Percentiles rank a stretch among this genome's conserved stretches.
phyloP scores from a whole-genome alignment of 2,888 invertebrate genomes.

The Melikaiella ostensackeni region DNA sequence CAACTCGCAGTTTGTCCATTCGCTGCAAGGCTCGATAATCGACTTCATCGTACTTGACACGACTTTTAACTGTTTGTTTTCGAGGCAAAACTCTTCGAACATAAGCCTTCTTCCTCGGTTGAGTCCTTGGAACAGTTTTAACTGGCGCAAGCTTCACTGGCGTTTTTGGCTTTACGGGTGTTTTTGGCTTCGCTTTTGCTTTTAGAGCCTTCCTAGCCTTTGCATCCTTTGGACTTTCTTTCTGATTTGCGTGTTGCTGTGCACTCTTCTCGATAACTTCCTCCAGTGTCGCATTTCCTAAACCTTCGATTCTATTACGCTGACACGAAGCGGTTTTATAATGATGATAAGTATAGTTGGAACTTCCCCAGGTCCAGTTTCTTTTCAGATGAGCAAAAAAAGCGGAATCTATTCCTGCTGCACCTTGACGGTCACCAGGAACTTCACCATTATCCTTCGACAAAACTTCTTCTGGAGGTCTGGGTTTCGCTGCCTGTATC shows the following conservation, averaged over 20 bases:
- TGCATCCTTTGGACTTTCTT: slow-evolving; percentile 18
- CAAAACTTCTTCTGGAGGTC: slow-evolving; percentile 76
- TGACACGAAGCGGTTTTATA: slow-evolving; percentile 43
- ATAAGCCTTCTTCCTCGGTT: slow-evolving; percentile 52
- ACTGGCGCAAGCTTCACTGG: background rate
- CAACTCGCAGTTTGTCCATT: slow-evolving; percentile 81
- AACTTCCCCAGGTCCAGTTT: slow-evolving; percentile 81
- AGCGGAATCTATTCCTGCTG: slow-evolving; percentile 85
- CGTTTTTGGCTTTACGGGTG: background rate
- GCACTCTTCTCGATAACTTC: slow-evolving; percentile 28
- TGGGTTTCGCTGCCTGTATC: slow-evolving; percentile 76
- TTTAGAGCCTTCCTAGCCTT: slow-evolving; percentile 53
- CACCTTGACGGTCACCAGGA: slow-evolving; percentile 86
- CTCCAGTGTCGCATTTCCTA: background rate
- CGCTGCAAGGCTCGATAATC: slow-evolving; percentile 82
- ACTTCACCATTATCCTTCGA: slow-evolving; percentile 80
- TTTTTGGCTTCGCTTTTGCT: slow-evolving; percentile 56
- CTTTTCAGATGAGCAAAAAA: slow-evolving; percentile 83
- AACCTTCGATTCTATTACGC: background rate
- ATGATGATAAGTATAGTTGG: slow-evolving; percentile 44
- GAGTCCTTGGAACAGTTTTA: background rate
- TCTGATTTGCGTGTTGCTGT: background rate
- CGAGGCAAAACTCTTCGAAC: slow-evolving; percentile 69
- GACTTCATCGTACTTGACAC: slow-evolving; percentile 80
- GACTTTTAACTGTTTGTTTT: slow-evolving; percentile 58